These are phyloP conservation scores for Xyrichtys novacula DNA, from an alignment of 2,797 vertebrate genomes.

Conservation along the genomic window DNA sequence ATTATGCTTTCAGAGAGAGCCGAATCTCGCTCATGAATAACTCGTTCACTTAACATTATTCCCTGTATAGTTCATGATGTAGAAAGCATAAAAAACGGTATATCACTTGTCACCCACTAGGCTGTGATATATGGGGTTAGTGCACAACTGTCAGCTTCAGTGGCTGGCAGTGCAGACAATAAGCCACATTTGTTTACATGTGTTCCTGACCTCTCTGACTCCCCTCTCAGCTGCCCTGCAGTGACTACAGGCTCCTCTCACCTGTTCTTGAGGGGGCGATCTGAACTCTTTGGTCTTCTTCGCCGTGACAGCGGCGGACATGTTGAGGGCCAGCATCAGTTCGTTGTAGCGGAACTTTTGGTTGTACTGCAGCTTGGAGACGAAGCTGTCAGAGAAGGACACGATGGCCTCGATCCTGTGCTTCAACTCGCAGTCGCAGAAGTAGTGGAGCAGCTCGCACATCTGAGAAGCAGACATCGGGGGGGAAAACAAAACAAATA, in stretches of 20 bases:
- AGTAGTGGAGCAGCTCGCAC: constrained; percentile 98
- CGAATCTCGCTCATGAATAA: too few species aligned
- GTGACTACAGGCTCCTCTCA: constrained; percentile 55
- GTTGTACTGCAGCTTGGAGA: constrained; percentile 96
- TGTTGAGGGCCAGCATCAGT: constrained; percentile 98
- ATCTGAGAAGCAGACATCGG: constrained; percentile 84
- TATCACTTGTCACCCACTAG: neutral
- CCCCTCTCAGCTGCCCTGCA: neutral
- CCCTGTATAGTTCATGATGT: too few species aligned
- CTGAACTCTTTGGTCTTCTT: constrained; percentile 98
- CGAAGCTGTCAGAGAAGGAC: constrained; percentile 95
- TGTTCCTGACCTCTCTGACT: neutral
- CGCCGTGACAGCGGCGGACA: constrained; percentile 97
- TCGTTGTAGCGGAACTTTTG: constrained; percentile 99
- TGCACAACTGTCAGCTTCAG: neutral
- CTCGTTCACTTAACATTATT: too few species aligned
- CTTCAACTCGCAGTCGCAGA: constrained; percentile 98
- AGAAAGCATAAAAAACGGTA: too few species aligned
- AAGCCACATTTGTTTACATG: neutral
- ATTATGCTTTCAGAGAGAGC: too few species aligned
- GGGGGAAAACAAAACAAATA: constrained; percentile 22
- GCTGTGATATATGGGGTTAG: neutral
- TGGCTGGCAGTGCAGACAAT: neutral
- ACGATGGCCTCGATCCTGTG: constrained; percentile 98
- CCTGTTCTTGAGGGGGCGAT: constrained; percentile 99